A percentile compares a stretch with the other conserved stretches of the same genome.
Conservation (phyloP, 2,797 vertebrate species). For the Cichlasoma orientale region DNA sequence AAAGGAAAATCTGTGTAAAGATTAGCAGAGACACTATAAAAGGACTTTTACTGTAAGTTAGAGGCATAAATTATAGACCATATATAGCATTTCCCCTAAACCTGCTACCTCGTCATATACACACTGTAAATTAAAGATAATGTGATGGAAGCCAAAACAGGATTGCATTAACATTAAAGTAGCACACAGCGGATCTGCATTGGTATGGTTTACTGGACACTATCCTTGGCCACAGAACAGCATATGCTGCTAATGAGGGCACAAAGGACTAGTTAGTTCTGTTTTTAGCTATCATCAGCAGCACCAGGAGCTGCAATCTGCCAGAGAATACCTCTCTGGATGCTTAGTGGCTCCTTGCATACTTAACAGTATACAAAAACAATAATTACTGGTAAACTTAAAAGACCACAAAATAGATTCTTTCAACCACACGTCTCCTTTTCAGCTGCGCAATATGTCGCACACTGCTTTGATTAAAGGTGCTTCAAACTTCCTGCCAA, state of each 20-base stretch:
- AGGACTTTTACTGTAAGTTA: neutral
- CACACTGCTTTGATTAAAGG: neutral
- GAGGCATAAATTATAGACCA: neutral
- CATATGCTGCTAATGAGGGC: neutral
- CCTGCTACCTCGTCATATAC: neutral
- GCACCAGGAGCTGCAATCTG: neutral
- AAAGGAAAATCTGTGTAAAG: neutral
- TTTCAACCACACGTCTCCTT: neutral
- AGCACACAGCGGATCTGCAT: neutral
- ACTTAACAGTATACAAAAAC: neutral
- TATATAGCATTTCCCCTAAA: neutral
- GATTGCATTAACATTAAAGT: neutral
- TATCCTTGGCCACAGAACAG: neutral
- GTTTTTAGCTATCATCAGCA: neutral
- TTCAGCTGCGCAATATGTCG: neutral
- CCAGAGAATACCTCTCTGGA: neutral
- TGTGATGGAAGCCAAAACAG: neutral
- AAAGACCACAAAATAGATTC: neutral
- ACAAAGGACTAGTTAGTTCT: neutral
- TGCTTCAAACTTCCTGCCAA: neutral
- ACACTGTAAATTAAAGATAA: neutral
- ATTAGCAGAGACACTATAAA: neutral
- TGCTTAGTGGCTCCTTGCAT: neutral
- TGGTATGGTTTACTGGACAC: neutral
- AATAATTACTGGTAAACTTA: neutral